Conservation (phyloP, 2,113 vertebrate species). For the Chaetodon auriga region DNA sequence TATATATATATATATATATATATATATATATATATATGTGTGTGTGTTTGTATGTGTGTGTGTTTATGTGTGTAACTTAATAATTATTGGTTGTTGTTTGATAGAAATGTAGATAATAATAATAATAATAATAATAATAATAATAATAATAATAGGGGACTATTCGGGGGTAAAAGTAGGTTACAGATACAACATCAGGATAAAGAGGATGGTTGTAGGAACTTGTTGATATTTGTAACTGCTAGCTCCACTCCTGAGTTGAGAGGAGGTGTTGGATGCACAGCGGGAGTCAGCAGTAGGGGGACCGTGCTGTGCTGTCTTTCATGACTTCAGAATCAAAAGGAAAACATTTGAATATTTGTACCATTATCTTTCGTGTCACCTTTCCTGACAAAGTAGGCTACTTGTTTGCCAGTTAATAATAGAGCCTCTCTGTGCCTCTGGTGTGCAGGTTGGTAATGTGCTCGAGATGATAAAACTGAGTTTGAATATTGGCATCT, state of each 20-base stretch:
- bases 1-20: no score
- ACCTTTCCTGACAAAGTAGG: not conserved
- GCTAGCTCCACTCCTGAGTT: not conserved
- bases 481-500: not conserved
- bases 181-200: not conserved
- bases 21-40: no score
- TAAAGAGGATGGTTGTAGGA: not conserved
- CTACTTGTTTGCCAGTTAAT: not conserved
- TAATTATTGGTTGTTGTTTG: not conserved
- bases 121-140: no score
- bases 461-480: not conserved
- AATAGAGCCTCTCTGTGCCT: not conserved
- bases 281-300: not conserved
- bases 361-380: not conserved
- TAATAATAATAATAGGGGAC: not conserved
- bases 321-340: not conserved
- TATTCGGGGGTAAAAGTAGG: not conserved
- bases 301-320: not conserved
- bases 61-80: no score
- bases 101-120: not conserved
- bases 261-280: not conserved
- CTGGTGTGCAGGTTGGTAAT: not conserved
- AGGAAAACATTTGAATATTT: not conserved
- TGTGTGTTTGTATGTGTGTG: no score
- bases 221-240: not conserved